Evolutionary conservation across 1,140 invertebrate genomes (phyloP).

Genomic region (Cotesia chilonis): DNA sequence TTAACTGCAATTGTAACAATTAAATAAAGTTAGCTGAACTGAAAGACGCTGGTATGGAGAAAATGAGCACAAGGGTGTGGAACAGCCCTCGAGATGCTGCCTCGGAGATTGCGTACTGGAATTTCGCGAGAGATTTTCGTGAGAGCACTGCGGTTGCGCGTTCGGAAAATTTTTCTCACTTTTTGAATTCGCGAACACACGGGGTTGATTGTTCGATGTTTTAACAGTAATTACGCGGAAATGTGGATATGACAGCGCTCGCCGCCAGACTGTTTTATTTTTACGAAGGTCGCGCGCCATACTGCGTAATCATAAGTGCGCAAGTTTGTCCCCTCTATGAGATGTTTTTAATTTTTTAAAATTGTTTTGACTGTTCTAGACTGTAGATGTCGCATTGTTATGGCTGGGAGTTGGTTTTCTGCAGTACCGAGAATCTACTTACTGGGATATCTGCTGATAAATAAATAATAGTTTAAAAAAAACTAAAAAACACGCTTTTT

Average conservation of each 20-base stretch:
- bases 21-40: neutral
- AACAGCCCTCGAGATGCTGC: neutral
- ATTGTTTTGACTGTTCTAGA: no score
- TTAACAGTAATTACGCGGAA: neutral
- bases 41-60: neutral
- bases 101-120: slow-evolving; percentile 11
- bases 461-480: no score
- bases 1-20: no score
- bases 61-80: neutral
- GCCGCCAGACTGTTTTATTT: slow-evolving; percentile 4
- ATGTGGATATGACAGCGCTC: neutral
- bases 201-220: neutral
- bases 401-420: no score
- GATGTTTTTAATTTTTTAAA: no score
- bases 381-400: no score
- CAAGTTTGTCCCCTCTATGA: neutral
- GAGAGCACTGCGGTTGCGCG: neutral
- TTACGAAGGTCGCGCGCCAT: slow-evolving; percentile 16
- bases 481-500: no score
- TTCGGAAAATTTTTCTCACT: neutral
- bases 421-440: no score
- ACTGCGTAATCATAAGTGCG: neutral
- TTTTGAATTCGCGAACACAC: neutral
- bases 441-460: no score
- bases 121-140: neutral